These are phyloP conservation scores for Chymomyza fuscimana DNA, from an alignment of 2,888 invertebrate species.

Conservation along the genomic window DNA sequence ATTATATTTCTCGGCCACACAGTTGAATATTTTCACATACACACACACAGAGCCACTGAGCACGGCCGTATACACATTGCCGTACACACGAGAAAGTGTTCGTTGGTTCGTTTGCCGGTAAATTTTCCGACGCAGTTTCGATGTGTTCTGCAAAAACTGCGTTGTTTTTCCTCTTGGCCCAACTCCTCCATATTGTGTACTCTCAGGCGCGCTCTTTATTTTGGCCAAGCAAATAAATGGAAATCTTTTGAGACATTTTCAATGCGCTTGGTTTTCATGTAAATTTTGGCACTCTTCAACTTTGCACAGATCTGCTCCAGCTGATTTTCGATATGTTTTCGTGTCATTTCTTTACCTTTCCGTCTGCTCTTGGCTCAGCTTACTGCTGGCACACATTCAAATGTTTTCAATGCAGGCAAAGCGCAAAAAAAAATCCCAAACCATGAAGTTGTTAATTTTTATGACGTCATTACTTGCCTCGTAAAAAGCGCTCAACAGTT, in stretches of 20 bases:
- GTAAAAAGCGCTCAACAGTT: conserved; percentile 79
- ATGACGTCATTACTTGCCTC: conserved; percentile 78
- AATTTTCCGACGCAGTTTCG: conserved; percentile 68
- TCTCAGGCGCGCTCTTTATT: conserved; percentile 19
- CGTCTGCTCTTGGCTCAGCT: neutral
- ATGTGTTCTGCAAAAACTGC: conserved; percentile 25
- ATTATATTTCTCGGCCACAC: conserved; percentile 69
- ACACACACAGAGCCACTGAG: conserved; percentile 16
- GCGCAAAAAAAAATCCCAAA: conserved; percentile 30
- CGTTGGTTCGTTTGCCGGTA: conserved; percentile 46
- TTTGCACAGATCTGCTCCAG: neutral
- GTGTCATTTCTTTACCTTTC: neutral
- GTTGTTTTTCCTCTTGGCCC: neutral
- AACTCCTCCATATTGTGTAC: neutral
- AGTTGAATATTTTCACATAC: conserved; percentile 24
- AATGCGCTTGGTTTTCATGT: conserved; percentile 41
- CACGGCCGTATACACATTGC: conserved; percentile 40
- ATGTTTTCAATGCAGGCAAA: conserved; percentile 41
- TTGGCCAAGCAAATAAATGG: conserved; percentile 49
- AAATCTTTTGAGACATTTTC: conserved; percentile 38
- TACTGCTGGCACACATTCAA: conserved; percentile 54
- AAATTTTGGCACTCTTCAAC: conserved; percentile 24
- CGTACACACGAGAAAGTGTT: conserved; percentile 34
- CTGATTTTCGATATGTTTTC: conserved; percentile 5
- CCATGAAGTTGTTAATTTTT: conserved; percentile 78